phyloP scores from a whole-genome alignment of 2,113 vertebrate species.

The Centrocercus urophasianus region DNA sequence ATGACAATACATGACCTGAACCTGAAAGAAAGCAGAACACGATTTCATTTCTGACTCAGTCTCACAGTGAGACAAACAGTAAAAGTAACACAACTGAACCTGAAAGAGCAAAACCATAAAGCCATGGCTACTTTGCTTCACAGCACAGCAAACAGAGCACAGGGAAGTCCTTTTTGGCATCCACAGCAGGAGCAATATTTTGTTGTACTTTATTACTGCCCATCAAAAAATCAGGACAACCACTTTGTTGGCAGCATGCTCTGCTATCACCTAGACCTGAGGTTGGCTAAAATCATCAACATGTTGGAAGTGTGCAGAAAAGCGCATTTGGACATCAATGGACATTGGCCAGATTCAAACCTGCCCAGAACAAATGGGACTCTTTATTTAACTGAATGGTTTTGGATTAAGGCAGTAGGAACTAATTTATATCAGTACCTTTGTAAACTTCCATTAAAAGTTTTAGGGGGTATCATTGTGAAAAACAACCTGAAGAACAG shows the following conservation, averaged over 20 bases:
- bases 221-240: constrained; percentile 4
- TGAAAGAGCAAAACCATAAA: neutral
- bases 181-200: neutral
- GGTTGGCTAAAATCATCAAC: neutral
- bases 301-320: neutral
- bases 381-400: neutral
- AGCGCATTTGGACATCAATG: neutral
- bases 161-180: constrained; percentile 11
- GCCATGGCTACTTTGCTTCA: neutral
- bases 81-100: neutral
- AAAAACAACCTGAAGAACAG: neutral
- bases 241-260: neutral
- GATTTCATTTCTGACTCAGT: neutral
- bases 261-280: neutral
- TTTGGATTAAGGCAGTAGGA: neutral
- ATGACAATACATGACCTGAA: neutral
- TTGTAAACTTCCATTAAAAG: neutral
- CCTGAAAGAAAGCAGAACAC: neutral
- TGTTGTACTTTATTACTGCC: neutral
- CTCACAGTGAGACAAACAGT: neutral
- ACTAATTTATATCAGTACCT: neutral
- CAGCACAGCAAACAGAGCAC: neutral
- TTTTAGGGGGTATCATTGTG: neutral
- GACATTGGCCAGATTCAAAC: neutral
- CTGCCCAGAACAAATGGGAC: neutral